Percentiles rank a stretch among this genome's conserved stretches.
Evolutionary conservation across 2,797 vertebrate genomes (phyloP).

Genomic region (Lacerta viridis): DNA sequence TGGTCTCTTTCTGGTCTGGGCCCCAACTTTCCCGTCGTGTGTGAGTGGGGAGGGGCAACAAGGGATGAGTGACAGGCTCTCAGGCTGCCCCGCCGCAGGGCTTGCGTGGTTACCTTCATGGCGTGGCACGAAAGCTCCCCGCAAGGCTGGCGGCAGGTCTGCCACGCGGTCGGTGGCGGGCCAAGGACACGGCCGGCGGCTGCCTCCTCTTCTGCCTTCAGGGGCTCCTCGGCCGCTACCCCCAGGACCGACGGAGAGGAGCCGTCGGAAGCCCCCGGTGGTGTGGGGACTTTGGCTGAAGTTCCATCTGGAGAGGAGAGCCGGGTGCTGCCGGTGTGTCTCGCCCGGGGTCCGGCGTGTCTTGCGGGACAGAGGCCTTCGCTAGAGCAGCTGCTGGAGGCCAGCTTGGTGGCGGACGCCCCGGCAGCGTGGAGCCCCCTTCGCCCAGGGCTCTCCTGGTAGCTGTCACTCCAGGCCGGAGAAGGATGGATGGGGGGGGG

Average conservation of each 20-base stretch:
- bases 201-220: background rate
- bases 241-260: background rate
- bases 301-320: background rate
- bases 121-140: background rate
- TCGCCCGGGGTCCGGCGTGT: background rate
- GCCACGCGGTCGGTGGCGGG: background rate
- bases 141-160: background rate
- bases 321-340: too few species aligned
- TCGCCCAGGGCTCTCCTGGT: background rate
- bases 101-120: background rate
- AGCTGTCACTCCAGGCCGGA: background rate
- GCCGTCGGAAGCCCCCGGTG: background rate
- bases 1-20: background rate
- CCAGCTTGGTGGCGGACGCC: background rate
- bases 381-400: background rate
- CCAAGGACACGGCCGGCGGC: background rate
- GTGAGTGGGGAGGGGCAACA: background rate
- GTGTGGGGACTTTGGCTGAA: background rate
- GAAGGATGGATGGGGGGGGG: too few species aligned
- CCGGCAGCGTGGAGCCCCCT: background rate
- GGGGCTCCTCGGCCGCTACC: background rate
- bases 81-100: background rate
- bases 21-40: too few species aligned
- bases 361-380: background rate
- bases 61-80: background rate